phyloP scores from a whole-genome alignment of 2,113 vertebrate genomes.

The Oxygymnocypris stewartii region DNA sequence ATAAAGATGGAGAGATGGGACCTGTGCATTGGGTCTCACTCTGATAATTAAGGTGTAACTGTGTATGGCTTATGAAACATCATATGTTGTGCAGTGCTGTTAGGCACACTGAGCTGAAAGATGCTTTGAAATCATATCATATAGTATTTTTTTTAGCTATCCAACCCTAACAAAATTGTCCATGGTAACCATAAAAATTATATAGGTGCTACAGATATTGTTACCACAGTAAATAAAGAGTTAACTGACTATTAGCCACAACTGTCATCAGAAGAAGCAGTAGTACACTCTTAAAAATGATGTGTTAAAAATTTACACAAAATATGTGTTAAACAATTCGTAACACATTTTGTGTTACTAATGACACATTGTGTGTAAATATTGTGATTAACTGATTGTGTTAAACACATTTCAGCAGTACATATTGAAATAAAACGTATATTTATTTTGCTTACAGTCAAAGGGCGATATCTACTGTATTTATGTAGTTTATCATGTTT shows the following conservation, averaged over 20 bases:
- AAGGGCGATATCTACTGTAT: too few relatives aligned
- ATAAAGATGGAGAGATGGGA: constrained; percentile 26
- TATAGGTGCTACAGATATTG: constrained; percentile 1
- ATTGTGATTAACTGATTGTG: too few relatives aligned
- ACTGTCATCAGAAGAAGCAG: not conserved
- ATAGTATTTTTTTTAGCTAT: not conserved
- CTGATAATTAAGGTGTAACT: constrained; percentile 40
- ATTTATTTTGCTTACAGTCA: too few relatives aligned
- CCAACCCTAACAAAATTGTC: not conserved
- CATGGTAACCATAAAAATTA: not conserved
- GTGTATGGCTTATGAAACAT: constrained; percentile 1
- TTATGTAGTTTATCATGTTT: too few relatives aligned
- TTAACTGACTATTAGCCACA: not conserved
- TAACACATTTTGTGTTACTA: too few relatives aligned
- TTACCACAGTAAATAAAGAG: not conserved
- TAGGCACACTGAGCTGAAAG: constrained; percentile 13
- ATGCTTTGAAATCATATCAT: not conserved
- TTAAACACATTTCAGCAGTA: too few relatives aligned
- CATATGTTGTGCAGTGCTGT: constrained; percentile 14
- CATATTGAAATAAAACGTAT: too few relatives aligned
- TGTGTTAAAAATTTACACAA: too few relatives aligned
- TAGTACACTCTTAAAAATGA: too few relatives aligned
- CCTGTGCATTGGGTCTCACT: constrained; percentile 23
- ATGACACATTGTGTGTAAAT: too few relatives aligned
- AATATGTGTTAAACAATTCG: too few relatives aligned